Conservation (phyloP, 2,797 vertebrate genomes). For the Platalea minor region DNA sequence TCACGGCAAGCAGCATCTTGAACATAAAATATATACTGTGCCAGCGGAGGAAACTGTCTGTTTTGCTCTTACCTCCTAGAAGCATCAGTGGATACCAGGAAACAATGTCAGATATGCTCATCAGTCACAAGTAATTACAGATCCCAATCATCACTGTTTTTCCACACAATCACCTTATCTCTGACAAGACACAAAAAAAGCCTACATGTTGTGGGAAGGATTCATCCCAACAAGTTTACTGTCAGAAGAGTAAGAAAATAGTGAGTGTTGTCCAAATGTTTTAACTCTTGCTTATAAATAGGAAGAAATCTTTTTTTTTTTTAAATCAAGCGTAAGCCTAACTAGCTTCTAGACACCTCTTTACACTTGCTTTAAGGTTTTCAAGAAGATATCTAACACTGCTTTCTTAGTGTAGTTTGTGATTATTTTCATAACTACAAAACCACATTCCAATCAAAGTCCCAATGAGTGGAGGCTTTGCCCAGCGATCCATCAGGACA, state of each 20-base stretch:
- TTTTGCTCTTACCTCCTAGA: background rate
- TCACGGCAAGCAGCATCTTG: background rate
- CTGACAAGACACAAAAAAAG: background rate
- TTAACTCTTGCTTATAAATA: background rate
- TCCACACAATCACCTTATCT: constrained; percentile 29
- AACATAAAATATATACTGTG: background rate
- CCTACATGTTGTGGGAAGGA: background rate
- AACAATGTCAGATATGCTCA: constrained; percentile 37
- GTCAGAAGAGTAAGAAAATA: background rate
- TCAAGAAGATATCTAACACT: background rate
- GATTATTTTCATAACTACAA: background rate
- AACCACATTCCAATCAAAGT: background rate
- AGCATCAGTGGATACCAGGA: constrained; percentile 2
- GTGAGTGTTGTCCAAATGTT: background rate
- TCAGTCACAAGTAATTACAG: constrained; percentile 49
- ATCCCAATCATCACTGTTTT: constrained; percentile 46
- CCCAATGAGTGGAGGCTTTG: background rate
- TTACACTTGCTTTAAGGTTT: background rate
- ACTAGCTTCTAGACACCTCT: background rate
- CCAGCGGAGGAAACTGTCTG: constrained; percentile 3
- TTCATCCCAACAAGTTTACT: background rate
- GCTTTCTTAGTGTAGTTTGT: background rate
- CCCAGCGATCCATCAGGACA: background rate
- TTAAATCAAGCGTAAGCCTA: background rate
- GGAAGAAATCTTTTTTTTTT: background rate